Base-by-base conservation (phyloP, 2,797 vertebrate genomes). In the Urosaurus nigricauda region DNA sequence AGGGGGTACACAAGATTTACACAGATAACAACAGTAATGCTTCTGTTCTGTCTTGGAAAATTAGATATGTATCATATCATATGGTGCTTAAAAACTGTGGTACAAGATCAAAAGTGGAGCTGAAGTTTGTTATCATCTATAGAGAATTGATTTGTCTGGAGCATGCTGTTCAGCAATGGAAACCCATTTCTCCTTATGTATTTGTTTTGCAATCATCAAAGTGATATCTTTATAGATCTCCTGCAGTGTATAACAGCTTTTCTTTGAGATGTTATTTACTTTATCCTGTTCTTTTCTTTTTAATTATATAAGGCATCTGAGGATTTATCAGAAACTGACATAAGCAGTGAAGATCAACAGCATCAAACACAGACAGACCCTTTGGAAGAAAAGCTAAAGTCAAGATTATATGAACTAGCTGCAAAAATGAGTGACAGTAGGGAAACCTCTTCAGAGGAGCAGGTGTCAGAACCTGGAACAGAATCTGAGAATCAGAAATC, bases 391-490 rank as follows among this genome's bases (percentile, higher is more conserved):
- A 97, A 97, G 63, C 94, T 97, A 37, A 97, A 95, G 84, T 97
- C 96, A 89, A 97, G 97, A 93, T 93, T 98, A 83, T 97, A 96
- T 51, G 96, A 98, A 92, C 92, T 98, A 79, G 97, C 97, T 89
- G 95, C 95, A 93, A 97, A 97, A 74, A 96, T 97, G 95, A 97
- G 97, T 79, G 98, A 98, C 94, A 98, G 97, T 93, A 98, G 98
- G 86, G 96, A 96, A 17, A 98, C 98, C 6, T 98, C 98, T 0
- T 98, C 98, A 60, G 98, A 99, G n/a, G 98, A 97, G 0, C 96
- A 96, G 74, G 96, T 96, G 53, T 96, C 93, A 0, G 97, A 97
- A 75, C 81, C 94, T 88, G 96, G 90, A 94, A 92, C 87, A 0
- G 96, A 96, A 81, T 83, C 90, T 0, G 95, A 95, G 92, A 95